phyloP scores from a whole-genome alignment of 1,140 invertebrate species.

The Dreissena polymorpha region DNA sequence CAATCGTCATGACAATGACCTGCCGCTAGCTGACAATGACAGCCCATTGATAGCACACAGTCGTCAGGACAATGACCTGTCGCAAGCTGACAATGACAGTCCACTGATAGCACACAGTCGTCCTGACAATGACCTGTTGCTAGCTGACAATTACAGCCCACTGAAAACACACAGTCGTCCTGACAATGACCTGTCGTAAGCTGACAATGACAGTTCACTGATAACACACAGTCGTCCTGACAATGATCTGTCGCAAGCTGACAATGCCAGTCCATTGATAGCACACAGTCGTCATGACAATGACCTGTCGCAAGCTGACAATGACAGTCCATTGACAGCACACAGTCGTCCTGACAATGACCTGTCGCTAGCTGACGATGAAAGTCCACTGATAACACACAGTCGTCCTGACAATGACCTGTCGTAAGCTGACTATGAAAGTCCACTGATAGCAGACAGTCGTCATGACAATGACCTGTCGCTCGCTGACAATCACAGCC shows the following conservation, averaged over 20 bases:
- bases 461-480: constrained; percentile 10
- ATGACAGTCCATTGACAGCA: no score
- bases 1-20: no score
- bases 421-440: not conserved
- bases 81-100: not conserved
- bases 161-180: not conserved
- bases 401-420: constrained; percentile 28
- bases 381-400: not conserved
- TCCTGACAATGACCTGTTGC: not conserved
- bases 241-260: no score
- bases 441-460: not conserved
- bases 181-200: no score
- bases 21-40: no score
- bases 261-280: no score
- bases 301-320: no score
- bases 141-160: constrained; percentile 16
- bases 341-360: constrained; percentile 23
- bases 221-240: no score
- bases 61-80: not conserved
- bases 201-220: no score
- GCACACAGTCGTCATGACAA: no score
- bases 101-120: not conserved
- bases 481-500: constrained; percentile 8
- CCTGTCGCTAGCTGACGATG: not conserved
- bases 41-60: not conserved